Evolutionary conservation across 2,888 invertebrate genomes (phyloP), one percentile per base, ranked within the genome.

Genomic region (Calliopum simillimum): DNA sequence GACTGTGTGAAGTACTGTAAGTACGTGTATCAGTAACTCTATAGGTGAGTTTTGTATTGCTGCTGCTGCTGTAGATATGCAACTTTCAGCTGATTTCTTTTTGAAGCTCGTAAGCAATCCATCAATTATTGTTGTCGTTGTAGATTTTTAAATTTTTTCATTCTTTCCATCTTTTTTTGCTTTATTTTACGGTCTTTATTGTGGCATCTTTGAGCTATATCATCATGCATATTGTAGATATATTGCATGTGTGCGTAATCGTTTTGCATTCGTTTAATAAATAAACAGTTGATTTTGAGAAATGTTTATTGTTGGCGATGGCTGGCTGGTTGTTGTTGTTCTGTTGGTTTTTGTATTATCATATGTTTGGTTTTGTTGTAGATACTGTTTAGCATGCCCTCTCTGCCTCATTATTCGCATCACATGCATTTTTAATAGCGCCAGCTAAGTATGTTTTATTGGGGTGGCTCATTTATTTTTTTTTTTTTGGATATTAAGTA

Each of bases 221-320:
- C 16, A 5, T 41, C 23, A 44, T 56, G 21, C 13, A 13, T 46
- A 33, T 16, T 59, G 58, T 6, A 33, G 14, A 2, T 41, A 43
- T 23, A 19, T 13, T 53, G 55, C 33, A 21, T 65, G 56, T 59
- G 19, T 49, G 49, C 67, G 59, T 59, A 67, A 67, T 59, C 59
- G 59, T 47, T 67, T 67, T 67, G 67, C 58, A 67, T 67, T 67
- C 58, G 67, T 67, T 67, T 67, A 67, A 53, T 53, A 64, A 64
- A 64, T 64, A 64, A 64, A 64, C 51, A 64, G 64, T 64, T 64
- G 51, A 64, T 64, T 64, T 49, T 33, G 33, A 63, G 49, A 33
- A 33, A 33, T 25, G 59, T 63, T 66, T n/a, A 23, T 43, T 5
- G 49, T 47, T 47, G 21, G 6, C 56, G 14, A 3, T 67, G 66